Base-by-base conservation (phyloP, 2,888 invertebrate species). In the Nomada lathburiana region DNA sequence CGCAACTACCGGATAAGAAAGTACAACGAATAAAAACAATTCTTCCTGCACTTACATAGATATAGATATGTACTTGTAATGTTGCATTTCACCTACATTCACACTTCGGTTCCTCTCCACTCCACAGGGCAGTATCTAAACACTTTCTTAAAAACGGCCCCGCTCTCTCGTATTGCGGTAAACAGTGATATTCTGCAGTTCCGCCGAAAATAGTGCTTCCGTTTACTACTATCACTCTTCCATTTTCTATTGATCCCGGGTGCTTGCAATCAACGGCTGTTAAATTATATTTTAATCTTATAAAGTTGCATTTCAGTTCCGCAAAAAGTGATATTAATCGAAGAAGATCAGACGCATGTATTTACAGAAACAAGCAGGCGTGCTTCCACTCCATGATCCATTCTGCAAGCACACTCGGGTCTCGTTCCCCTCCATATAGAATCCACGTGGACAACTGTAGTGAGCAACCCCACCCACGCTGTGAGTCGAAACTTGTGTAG, bases 111-210 rank as follows among this genome's bases (percentile, higher is more conserved):
- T 97, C 97, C 70, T 97, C 97, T 0, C 98, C 98, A 4, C 98
- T 98, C 98, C 98, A 98, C 63, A 95, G 95, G 4, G 97, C 98
- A 82, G 97, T 97, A 75, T 97, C 97, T 94, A 96, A 95, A 92
- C 98, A 98, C 91, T 97, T 97, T 79, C 98, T 95, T 26, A 98
- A 94, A 92, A 97, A 97, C 0, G 97, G 97, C 0, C 98, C 98
- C 0, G 96, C 96, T 13, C 98, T 95, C 91, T 97, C 97, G 94
- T 95, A 98, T 89, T 97, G 97, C 2, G 98, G 98, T 76, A 98
- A 94, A 92, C 98, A 98, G 92, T 98, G 98, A 93, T 98, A 98
- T 92, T 98, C 98, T 0, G 98, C 96, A 0, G 97, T 96, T 72
- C 97, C 97, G 47, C 97, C 97, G 92, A 97, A 98, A 0, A 96